Conservation (phyloP, 2,113 vertebrate genomes). For the Puma concolor region DNA sequence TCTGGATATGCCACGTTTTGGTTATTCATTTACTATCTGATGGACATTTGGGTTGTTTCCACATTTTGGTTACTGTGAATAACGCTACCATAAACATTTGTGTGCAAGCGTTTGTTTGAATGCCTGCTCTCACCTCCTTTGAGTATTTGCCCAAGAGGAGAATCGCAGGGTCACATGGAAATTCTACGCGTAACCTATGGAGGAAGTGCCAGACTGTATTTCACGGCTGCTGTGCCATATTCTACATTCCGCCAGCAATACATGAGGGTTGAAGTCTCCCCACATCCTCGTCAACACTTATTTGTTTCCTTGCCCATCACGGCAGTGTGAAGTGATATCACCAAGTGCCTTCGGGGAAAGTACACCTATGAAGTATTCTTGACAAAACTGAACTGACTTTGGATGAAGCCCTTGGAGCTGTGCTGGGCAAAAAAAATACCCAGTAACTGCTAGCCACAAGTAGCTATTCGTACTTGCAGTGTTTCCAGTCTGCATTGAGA, state of each 20-base stretch:
- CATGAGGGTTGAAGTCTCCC: neutral
- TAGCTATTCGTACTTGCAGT: neutral
- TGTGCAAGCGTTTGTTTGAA: neutral
- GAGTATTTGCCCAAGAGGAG: neutral
- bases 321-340: neutral
- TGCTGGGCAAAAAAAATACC: neutral
- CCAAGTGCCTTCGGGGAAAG: neutral
- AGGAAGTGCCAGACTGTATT: neutral
- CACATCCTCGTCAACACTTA: neutral
- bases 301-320: neutral
- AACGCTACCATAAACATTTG: neutral
- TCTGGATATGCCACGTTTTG: neutral
- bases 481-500: neutral
- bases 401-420: neutral
- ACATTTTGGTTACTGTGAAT: neutral
- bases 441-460: neutral
- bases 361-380: neutral
- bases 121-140: neutral
- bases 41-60: neutral
- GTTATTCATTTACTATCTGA: neutral
- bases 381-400: neutral
- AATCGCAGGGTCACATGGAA: neutral
- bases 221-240: neutral
- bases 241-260: neutral
- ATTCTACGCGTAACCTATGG: neutral